Base-by-base conservation (phyloP, 1,140 invertebrate genomes). In the Mycetomoellerius zeteki region DNA sequence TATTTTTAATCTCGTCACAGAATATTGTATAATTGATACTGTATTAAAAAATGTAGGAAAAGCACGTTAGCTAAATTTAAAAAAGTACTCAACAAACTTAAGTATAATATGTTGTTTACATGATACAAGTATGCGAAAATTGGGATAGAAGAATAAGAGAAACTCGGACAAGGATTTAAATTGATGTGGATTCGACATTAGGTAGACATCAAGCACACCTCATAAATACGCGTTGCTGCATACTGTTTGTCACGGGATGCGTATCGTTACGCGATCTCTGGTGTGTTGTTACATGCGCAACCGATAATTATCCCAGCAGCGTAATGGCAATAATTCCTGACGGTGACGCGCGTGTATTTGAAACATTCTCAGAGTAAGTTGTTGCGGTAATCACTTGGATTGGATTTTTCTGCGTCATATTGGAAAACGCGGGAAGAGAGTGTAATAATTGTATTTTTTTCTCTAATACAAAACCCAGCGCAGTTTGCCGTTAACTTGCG, bases 231-330 rank as follows among this genome's bases (percentile, higher is more conserved):
- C 86, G 37, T 69, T 52, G 37, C 75, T 73, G 73, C 54, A n/a
- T 54, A 37, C 75, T 86, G 47, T 89, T 80, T 89, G 71, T 87
- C 77, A 71, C 58, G 43, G 19, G 88, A 89, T 90, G 72, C 65
- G 88, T 89, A 87, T 89, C 89, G 60, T 90, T 89, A 89, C 56
- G 56, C 69, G 80, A 60, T 77, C 73, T 76, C 85, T 47, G 47
- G 62, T 10, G 62, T 84, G 89, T 69, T 75, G 88, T 90, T 90
- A 84, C 69, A 64, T 69, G 81, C 88, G 89, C 88, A 89, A 89
- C 88, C 88, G 65, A 69, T 78, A 86, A 90, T 90, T 90, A 90
- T 85, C 19, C 88, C 60, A 50, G 60, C 65, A 69, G 88, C 88
- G n/a, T 78, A 85, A 77, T 65, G 62, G 67, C 76, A 62, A 77